Evolutionary conservation across 2,113 vertebrate species (phyloP).

Genomic region (Cyprinodon variegatus): DNA sequence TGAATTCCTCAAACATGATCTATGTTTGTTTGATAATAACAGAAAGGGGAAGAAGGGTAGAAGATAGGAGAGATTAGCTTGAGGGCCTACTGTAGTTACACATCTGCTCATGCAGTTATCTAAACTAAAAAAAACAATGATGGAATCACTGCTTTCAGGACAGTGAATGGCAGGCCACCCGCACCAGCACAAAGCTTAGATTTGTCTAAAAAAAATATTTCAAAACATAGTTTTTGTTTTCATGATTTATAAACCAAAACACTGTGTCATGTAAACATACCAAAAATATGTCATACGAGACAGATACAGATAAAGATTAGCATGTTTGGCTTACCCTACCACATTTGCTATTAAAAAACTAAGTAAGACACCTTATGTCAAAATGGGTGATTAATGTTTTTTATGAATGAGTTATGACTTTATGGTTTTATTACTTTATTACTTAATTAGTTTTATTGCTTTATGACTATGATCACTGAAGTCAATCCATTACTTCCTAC

Average conservation of each 20-base stretch:
- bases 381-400: too few species aligned
- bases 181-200: neutral
- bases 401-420: too few species aligned
- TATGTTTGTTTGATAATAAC: neutral
- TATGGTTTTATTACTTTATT: too few species aligned
- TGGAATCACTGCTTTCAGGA: neutral
- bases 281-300: too few species aligned
- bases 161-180: neutral
- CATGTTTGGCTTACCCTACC: too few species aligned
- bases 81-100: neutral
- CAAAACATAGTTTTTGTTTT: neutral
- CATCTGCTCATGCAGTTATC: neutral
- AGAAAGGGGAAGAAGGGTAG: neutral
- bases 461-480: too few species aligned
- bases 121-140: neutral
- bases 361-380: too few species aligned
- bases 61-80: neutral
- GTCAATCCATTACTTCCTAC: too few species aligned
- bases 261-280: neutral
- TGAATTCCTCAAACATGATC: neutral
- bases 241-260: neutral
- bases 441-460: too few species aligned
- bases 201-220: neutral
- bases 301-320: too few species aligned
- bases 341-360: too few species aligned